A percentile compares a stretch with the other conserved stretches of the same genome.
phyloP scores from a whole-genome alignment of 2,797 vertebrate genomes.

The Craterocephalus amniculus region DNA sequence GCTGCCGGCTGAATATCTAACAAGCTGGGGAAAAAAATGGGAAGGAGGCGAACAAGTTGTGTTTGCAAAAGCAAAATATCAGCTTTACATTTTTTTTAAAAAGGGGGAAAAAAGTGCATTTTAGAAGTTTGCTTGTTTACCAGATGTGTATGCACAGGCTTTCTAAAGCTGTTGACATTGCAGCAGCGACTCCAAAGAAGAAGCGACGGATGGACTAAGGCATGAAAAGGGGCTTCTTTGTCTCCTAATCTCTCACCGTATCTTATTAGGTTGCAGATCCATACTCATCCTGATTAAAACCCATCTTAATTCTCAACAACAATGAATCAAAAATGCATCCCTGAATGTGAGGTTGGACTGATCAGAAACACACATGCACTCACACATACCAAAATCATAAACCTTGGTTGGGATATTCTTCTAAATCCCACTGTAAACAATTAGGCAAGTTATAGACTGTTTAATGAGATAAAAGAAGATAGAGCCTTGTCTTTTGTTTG shows the following conservation, averaged over 20 bases:
- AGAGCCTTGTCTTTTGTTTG: conserved; percentile 81
- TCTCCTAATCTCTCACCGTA: conserved; percentile 63
- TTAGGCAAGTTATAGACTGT: conserved; percentile 83
- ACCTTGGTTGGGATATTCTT: conserved; percentile 74
- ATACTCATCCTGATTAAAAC: conserved; percentile 76
- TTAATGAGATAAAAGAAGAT: conserved; percentile 85
- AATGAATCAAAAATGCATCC: conserved; percentile 55
- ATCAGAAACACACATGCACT: conserved; percentile 28
- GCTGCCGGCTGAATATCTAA: conserved; percentile 67
- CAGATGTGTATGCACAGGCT: conserved; percentile 43
- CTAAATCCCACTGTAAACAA: conserved; percentile 82
- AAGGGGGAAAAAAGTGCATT: conserved; percentile 15
- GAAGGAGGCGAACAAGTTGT: conserved; percentile 43
- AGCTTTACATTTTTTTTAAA: conserved; percentile 44
- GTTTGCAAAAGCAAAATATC: conserved; percentile 55
- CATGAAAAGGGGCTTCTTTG: conserved; percentile 62
- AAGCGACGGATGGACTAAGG: conserved; percentile 31
- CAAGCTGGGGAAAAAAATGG: conserved; percentile 28
- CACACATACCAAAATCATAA: conserved; percentile 56
- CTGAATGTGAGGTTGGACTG: conserved; percentile 30
- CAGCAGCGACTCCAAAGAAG: conserved; percentile 9
- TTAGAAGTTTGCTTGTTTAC: conserved; percentile 32
- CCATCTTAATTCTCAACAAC: conserved; percentile 61
- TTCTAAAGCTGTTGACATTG: conserved; percentile 43
- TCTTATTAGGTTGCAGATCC: conserved; percentile 67